These are phyloP conservation scores for Orientallactaga sibirica DNA, from an alignment of 2,797 vertebrate genomes.

Conservation along the genomic window DNA sequence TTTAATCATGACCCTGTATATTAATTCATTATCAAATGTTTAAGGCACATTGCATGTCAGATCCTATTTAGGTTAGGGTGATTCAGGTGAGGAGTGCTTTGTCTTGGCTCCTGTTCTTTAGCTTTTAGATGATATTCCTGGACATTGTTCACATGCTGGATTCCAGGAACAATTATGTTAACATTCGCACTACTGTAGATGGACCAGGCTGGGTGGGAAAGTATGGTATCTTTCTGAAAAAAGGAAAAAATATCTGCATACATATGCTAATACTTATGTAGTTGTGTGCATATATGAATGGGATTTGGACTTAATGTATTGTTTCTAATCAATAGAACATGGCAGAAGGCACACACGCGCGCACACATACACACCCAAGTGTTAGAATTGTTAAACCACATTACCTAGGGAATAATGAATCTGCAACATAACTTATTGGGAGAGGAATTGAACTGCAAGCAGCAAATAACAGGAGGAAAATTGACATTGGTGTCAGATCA, in stretches of 20 bases:
- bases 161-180: background rate
- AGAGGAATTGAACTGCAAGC: background rate
- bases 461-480: background rate
- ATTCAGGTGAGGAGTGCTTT: background rate
- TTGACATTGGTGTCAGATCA: background rate
- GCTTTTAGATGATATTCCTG: background rate
- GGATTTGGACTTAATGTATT: background rate
- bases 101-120: conserved; percentile 18
- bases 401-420: background rate
- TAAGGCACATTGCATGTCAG: background rate
- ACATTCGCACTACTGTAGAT: background rate
- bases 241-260: background rate
- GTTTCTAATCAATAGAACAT: background rate
- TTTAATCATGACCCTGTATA: background rate
- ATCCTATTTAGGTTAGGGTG: background rate
- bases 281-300: background rate
- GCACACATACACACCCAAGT: background rate
- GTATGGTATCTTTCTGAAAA: background rate
- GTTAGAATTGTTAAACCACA: background rate
- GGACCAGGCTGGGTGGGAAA: background rate
- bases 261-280: background rate
- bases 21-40: conserved; percentile 24
- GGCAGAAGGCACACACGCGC: background rate
- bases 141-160: background rate
- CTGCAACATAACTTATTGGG: background rate